Conservation (phyloP, 37 sponge, comb jelly and placozoan species). For the Trichoplax adhaerens region DNA sequence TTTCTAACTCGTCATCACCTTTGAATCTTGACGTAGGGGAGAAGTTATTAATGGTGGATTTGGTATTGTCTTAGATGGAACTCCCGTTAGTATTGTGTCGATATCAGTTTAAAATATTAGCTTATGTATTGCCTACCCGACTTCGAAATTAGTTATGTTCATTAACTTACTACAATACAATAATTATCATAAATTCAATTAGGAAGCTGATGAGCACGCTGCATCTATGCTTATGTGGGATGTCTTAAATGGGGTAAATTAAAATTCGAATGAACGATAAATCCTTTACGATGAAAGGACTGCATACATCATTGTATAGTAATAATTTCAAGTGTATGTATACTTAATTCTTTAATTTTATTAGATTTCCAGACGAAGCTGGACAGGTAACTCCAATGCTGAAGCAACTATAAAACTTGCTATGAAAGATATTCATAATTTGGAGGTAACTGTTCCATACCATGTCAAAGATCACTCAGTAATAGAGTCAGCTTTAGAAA, state of each 20-base stretch:
- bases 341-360: too few relatives aligned
- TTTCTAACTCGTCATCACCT: not conserved
- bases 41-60: slow-evolving; percentile 98
- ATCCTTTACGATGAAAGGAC: not conserved
- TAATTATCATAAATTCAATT: not conserved
- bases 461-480: slow-evolving; percentile 28
- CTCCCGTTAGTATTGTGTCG: slow-evolving; percentile 27
- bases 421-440: slow-evolving; percentile 34
- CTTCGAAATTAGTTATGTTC: too few relatives aligned
- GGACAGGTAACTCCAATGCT: slow-evolving; percentile 81
- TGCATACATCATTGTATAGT: not conserved
- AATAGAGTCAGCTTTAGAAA: slow-evolving; percentile 21
- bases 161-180: too few relatives aligned
- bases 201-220: slow-evolving; percentile 70
- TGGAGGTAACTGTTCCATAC: slow-evolving; percentile 43
- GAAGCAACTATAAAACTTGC: slow-evolving; percentile 35
- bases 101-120: not conserved
- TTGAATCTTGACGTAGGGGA: not conserved
- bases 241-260: slow-evolving; percentile 78
- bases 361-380: slow-evolving; percentile 65
- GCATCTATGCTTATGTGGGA: slow-evolving; percentile 84
- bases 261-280: not conserved
- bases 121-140: not conserved
- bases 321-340: slow-evolving; percentile 3
- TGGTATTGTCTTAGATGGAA: slow-evolving; percentile 89